phyloP scores from a whole-genome alignment of 2,888 invertebrate species.

The Xestia ashworthii region DNA sequence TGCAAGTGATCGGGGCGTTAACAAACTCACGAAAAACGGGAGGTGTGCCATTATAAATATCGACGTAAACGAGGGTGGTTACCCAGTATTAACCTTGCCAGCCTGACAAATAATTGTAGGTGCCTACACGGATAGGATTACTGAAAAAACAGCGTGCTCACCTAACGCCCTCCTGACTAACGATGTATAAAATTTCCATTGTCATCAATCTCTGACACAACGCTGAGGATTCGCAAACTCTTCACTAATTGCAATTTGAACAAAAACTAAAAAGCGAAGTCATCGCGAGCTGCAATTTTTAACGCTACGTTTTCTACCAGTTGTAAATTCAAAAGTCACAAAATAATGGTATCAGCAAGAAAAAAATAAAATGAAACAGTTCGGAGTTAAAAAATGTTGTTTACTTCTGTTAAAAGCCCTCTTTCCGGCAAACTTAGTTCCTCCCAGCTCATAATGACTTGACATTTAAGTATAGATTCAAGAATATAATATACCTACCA shows the following conservation, averaged over 20 bases:
- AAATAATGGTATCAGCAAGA: slow-evolving; percentile 67
- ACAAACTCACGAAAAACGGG: slow-evolving; percentile 55
- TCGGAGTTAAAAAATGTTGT: slow-evolving; percentile 59
- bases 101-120: slow-evolving; percentile 80
- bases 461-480: slow-evolving; percentile 22
- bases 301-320: slow-evolving; percentile 82
- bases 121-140: slow-evolving; percentile 84
- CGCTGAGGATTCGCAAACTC: slow-evolving; percentile 89
- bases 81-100: slow-evolving; percentile 76
- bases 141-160: slow-evolving; percentile 87
- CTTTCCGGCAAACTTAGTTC: slow-evolving; percentile 37
- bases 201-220: slow-evolving; percentile 90
- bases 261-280: slow-evolving; percentile 89
- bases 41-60: slow-evolving; percentile 68
- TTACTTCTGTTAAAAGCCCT: slow-evolving; percentile 52
- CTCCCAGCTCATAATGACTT: slow-evolving; percentile 39
- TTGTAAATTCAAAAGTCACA: slow-evolving; percentile 74
- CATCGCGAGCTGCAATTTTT: slow-evolving; percentile 87
- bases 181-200: slow-evolving; percentile 91
- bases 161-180: slow-evolving; percentile 88
- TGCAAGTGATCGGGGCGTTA: slow-evolving; percentile 61
- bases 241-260: slow-evolving; percentile 90
- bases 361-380: slow-evolving; percentile 62
- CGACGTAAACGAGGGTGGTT: slow-evolving; percentile 72
- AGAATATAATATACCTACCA: slow-evolving; percentile 10